Evolutionary conservation across 35 echinoderm and acorn worm species (phyloP), one percentile per base, ranked within the genome.

Genomic region (Stichopus chloronotus): DNA sequence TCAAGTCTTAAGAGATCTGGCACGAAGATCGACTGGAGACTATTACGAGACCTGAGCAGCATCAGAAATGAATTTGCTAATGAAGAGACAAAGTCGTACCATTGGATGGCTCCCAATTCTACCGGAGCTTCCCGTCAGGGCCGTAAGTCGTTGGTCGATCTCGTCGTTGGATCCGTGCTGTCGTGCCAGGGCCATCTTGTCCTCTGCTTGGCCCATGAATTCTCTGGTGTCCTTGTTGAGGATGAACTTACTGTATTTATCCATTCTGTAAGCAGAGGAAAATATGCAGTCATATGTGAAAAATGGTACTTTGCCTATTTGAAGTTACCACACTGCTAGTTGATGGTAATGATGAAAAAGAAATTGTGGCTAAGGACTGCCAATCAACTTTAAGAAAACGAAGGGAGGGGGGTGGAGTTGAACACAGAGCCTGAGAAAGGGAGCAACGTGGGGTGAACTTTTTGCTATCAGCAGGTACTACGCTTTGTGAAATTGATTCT

Each of bases 141-240:
- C 63, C 7, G 93, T 81, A 1, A 99, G 92, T 55, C 95, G 88
- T n/a, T 92, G 86, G 56, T 99, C 95, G 10, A 99, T 88, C 19
- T 93, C 94, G 71, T 95, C 95, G 76, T 87, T 91, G 59, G 88
- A 93, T 5, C 97, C 97, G 72, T 99, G 97, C 59, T 99, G 97
- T 56, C 94, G 60, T 4, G 97, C 95, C 22, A 99, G 92, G 7
- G 57, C 90, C 74, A 96, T 86, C 83, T 99, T 99, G 56, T 96
- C 97, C 53, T 99, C 97, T 19, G 89, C 65, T 1, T 43, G 11
- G 17, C 95, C 97, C 6, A 99, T 88, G 92, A 95, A 93, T 16
- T 77, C 78, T 55, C 78, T 92, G 82, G 96, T 94, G 74, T 96
- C 87, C 19, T 94, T 69, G 76, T 93, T 95, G 19, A 96, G 84